Evolutionary conservation across 2,888 invertebrate species (phyloP), one percentile per base, ranked within the genome.

Genomic region (Drosophila conformis): DNA sequence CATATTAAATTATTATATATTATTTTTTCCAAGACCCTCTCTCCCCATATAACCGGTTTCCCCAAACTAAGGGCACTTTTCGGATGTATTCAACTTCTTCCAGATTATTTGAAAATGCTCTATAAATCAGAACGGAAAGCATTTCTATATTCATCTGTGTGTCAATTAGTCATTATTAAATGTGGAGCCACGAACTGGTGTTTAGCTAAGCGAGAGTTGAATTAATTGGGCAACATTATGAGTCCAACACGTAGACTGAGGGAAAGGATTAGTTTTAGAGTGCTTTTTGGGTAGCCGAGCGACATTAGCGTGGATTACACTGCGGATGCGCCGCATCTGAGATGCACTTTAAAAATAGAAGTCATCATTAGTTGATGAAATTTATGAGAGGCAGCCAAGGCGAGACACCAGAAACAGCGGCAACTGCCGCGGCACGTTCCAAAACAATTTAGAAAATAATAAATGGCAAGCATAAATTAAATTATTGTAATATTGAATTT

Each of bases 401-500:
- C 3, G 35, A 18, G 35, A 4, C 11, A 11, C 2, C 11, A 25
- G 52, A 21, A 31, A 2, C 25, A 21, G 29, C 5, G 29, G n/a
- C 8, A 25, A 51, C 15, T 33, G 66, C 69, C 64, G 79, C 79
- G 91, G 91, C 91, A 91, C 91, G 91, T 91, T 91, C 91, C 91
- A 91, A 91, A 90, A 86, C 91, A 85, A 91, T 91, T 91, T 91
- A 90, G 87, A 83, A 91, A 85, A 89, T 88, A 91, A 91, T 90
- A 91, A 91, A 91, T 91, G 81, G 90, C 90, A 84, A 89, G 78
- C 91, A 91, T 91, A 91, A 91, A 91, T 91, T 90, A 91, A 91
- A 91, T 91, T 90, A 89, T 89, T 87, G 89, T 87, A 91, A 91
- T 91, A 91, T 91, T 70, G 78, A 82, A 82, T 79, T 80, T 71